phyloP scores from a whole-genome alignment of 2,888 invertebrate species.

The Cryptocheilus praepositus region DNA sequence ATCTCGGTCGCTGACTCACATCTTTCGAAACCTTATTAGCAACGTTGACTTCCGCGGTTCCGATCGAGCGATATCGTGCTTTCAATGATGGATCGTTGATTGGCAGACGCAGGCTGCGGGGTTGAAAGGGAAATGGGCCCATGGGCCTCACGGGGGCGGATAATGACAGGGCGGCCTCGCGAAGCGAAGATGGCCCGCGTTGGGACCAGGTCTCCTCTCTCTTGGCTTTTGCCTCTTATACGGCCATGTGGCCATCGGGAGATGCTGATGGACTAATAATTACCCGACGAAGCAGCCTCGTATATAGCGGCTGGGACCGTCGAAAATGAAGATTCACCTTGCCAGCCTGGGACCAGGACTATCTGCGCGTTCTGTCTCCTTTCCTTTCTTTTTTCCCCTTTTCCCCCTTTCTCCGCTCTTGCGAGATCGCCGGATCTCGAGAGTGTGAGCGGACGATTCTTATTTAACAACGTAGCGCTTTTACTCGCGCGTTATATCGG shows the following conservation, averaged over 20 bases:
- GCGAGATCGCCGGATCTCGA: constrained; percentile 5
- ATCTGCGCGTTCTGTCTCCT: constrained; percentile 29
- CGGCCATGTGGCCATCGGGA: constrained; percentile 72
- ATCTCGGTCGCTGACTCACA: not conserved
- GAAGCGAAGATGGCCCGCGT: constrained; percentile 60
- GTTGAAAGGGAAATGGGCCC: constrained; percentile 72
- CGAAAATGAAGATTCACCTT: constrained; percentile 64
- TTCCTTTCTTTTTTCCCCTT: constrained; percentile 3
- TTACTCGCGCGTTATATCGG: not conserved
- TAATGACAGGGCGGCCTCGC: constrained; percentile 73
- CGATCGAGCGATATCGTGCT: constrained; percentile 59
- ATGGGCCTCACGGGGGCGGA: constrained; percentile 69
- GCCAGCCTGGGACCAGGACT: constrained; percentile 35
- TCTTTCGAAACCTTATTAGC: too few relatives aligned
- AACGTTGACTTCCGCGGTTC: constrained; percentile 58
- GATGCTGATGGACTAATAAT: constrained; percentile 72
- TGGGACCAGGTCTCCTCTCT: constrained; percentile 36
- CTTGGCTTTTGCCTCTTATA: constrained; percentile 48
- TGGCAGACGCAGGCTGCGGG: constrained; percentile 67
- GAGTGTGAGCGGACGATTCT: constrained; percentile 14
- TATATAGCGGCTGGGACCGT: constrained; percentile 55
- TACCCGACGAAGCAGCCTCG: constrained; percentile 60
- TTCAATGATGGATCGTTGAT: constrained; percentile 72
- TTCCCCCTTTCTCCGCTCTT: not conserved
- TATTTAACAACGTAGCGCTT: constrained; percentile 17